Conservation (phyloP, 2,888 invertebrate species). For the Aphodius sticticus region DNA sequence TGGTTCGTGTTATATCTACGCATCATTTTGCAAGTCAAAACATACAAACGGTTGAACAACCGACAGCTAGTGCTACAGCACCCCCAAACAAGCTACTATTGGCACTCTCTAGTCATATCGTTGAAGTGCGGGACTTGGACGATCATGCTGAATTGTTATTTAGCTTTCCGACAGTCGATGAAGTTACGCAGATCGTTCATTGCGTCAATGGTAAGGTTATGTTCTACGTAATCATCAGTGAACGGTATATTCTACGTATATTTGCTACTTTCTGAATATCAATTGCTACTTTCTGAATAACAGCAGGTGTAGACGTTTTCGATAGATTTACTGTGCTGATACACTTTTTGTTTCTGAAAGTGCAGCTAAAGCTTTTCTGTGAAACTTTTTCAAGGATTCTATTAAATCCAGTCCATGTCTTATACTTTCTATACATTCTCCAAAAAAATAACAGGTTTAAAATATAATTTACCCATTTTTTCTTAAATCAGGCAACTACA, state of each 20-base stretch:
- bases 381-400: too few relatives aligned
- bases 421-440: too few relatives aligned
- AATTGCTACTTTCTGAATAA: too few relatives aligned
- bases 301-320: too few relatives aligned
- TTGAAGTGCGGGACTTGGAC: conserved; percentile 67
- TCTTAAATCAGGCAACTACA: conserved; percentile 65
- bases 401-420: too few relatives aligned
- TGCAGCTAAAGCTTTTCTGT: too few relatives aligned
- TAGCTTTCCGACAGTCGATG: conserved; percentile 77
- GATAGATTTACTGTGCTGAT: too few relatives aligned
- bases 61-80: conserved; percentile 70
- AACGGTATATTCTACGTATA: too few relatives aligned
- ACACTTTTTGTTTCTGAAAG: too few relatives aligned
- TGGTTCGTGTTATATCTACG: conserved; percentile 75
- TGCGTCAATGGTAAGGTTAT: conserved; percentile 67
- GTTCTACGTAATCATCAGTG: not conserved
- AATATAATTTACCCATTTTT: not conserved
- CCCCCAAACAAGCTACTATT: conserved; percentile 67
- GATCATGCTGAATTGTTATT: conserved; percentile 62
- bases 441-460: not conserved
- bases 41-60: conserved; percentile 71
- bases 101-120: conserved; percentile 68
- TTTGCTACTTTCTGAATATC: too few relatives aligned
- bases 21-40: conserved; percentile 74
- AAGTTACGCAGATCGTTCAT: conserved; percentile 71